Evolutionary conservation across 1,140 invertebrate species (phyloP).

Genomic region (Drosophila varians): DNA sequence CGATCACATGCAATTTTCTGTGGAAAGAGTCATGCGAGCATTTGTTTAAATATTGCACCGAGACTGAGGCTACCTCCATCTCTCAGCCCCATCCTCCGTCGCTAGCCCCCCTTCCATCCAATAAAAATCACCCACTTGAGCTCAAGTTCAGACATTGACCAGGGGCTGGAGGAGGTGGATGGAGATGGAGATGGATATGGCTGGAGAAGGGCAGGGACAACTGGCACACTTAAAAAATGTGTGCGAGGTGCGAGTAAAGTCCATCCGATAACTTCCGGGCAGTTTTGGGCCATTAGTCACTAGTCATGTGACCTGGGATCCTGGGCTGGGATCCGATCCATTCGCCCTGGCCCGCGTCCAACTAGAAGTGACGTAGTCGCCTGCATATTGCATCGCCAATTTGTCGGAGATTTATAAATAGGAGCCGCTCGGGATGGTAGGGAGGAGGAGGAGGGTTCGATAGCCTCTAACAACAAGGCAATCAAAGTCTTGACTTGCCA

Average conservation of each 20-base stretch:
- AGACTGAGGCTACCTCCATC: constrained; percentile 8
- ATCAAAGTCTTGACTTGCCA: too few relatives aligned
- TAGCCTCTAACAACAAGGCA: too few relatives aligned
- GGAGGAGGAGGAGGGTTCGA: too few relatives aligned
- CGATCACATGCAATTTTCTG: constrained; percentile 48
- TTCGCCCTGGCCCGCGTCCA: constrained; percentile 30
- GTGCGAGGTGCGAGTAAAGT: too few relatives aligned
- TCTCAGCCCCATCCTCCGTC: constrained; percentile 2
- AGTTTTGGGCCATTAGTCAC: too few relatives aligned
- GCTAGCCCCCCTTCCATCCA: not conserved
- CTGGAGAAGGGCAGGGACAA: constrained; percentile 27
- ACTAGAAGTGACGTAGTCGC: constrained; percentile 19
- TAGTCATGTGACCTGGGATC: constrained; percentile 1
- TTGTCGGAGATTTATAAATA: not conserved
- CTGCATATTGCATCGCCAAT: not conserved
- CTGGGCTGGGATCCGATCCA: constrained; percentile 17
- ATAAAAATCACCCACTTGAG: constrained; percentile 28
- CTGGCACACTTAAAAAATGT: too few relatives aligned
- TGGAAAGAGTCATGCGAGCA: constrained; percentile 48
- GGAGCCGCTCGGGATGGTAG: too few relatives aligned
- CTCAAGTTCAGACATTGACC: constrained; percentile 47
- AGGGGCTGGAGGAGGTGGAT: not conserved
- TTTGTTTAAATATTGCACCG: constrained; percentile 49
- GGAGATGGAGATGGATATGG: not conserved
- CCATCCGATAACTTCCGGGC: too few relatives aligned